Evolutionary conservation across 2,888 invertebrate genomes (phyloP), one percentile per base, ranked within the genome.

Genomic region (Cylloceria caligata): DNA sequence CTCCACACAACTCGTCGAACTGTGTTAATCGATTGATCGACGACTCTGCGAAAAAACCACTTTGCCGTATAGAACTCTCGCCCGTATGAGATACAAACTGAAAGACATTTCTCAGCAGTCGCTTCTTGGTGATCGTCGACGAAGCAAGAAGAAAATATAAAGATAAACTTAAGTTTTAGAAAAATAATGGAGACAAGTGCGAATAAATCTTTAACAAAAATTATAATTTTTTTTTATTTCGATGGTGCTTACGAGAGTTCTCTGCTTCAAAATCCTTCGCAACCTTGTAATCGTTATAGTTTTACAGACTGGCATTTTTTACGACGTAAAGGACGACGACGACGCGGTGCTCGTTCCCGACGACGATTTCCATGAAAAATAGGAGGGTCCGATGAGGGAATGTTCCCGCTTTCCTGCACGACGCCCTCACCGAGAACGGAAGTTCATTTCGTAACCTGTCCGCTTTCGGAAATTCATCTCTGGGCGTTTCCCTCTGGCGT

Each of bases 381-480:
- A 86, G 84, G 77, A 83, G 64, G 77, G 72, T 83, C 83, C 85
- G 78, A 84, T 75, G 80, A 65, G 79, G 67, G 71, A 74, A 65
- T 45, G 74, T 78, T 81, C 62, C 79, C 83, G 57, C 49, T 64
- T 68, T 69, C 39, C 68, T 64, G 45, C 19, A 52, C 64, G 77
- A 49, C 62, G 39, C 42, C 62, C 72, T 16, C 60, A 60, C 47
- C 39, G 67, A 80, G 73, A 65, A 85, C 84, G 83, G 85, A 87
- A 87, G 88, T 90, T 88, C 87, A 89, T 88, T 89, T 88, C 84
- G 87, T 84, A 85, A 88, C 85, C 88, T 88, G 87, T 90, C 88
- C 86, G 86, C 87, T 88, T 88, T 87, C 87, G 88, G 86, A 86
- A 89, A 90, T 90, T 90, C 89, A 88, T 90, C 87, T 88, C 87